Percentiles rank a stretch among this genome's conserved stretches.
Evolutionary conservation across 2,888 invertebrate genomes (phyloP).

Genomic region (Scaptomyza caliginosa): DNA sequence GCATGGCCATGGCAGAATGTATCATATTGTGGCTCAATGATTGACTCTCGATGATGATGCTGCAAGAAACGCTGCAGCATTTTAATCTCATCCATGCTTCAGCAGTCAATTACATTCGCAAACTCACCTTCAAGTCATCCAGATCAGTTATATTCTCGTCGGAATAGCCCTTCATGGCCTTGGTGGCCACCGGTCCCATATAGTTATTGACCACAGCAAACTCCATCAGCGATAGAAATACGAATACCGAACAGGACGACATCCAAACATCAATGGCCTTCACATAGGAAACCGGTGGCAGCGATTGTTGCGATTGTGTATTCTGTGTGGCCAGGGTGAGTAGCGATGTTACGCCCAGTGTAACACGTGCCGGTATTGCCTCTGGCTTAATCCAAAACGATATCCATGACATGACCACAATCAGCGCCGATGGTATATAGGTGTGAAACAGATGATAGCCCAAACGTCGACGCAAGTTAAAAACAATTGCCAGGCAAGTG

Average conservation of each 20-base stretch:
- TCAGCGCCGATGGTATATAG: slow-evolving; percentile 95
- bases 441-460: slow-evolving; percentile 96
- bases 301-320: slow-evolving; percentile 94
- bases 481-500: slow-evolving; percentile 95
- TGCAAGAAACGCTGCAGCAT: slow-evolving; percentile 27
- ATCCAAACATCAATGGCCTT: slow-evolving; percentile 97
- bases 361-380: slow-evolving; percentile 95
- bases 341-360: slow-evolving; percentile 93
- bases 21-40: slow-evolving; percentile 91
- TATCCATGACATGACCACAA: slow-evolving; percentile 98
- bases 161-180: slow-evolving; percentile 95
- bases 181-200: slow-evolving; percentile 92
- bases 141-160: slow-evolving; percentile 91
- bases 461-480: slow-evolving; percentile 91
- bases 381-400: slow-evolving; percentile 98
- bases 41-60: slow-evolving; percentile 86
- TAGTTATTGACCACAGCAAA: slow-evolving; percentile 96
- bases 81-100: slow-evolving; percentile 16
- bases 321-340: slow-evolving; percentile 95
- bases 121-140: slow-evolving; percentile 90
- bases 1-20: slow-evolving; percentile 92
- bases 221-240: slow-evolving; percentile 95
- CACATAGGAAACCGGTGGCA: slow-evolving; percentile 96
- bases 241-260: slow-evolving; percentile 96
- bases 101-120: too few species aligned